Percentiles rank a stretch among this genome's conserved stretches.
Evolutionary conservation across 2,888 invertebrate genomes (phyloP).

Genomic region (Spialia ferax): DNA sequence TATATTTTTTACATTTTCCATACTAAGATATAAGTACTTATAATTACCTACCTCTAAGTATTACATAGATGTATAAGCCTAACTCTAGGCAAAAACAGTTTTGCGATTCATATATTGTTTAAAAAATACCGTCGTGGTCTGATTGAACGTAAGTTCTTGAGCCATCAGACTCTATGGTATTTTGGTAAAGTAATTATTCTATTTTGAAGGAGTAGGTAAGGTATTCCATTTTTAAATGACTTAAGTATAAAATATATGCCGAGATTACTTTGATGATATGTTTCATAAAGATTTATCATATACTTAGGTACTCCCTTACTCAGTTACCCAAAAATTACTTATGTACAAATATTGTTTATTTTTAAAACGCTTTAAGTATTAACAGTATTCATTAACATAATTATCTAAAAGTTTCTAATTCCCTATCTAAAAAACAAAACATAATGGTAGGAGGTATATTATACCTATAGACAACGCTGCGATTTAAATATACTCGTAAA

Average conservation of each 20-base stretch:
- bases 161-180: slow-evolving; percentile 80
- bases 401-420: background rate
- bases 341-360: background rate
- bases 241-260: too few relatives aligned
- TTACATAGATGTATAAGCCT: background rate
- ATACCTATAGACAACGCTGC: too few relatives aligned
- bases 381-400: too few relatives aligned
- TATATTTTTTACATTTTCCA: background rate
- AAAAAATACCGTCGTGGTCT: slow-evolving; percentile 74
- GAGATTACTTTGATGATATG: slow-evolving; percentile 44
- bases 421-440: background rate
- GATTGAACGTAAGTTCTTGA: slow-evolving; percentile 82
- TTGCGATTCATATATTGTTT: slow-evolving; percentile 40
- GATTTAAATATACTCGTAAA: too few relatives aligned
- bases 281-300: slow-evolving; percentile 56
- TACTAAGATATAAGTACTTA: background rate
- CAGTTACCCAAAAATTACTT: background rate
- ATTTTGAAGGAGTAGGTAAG: too few relatives aligned
- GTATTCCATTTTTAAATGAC: too few relatives aligned
- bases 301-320: too few relatives aligned
- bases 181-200: too few relatives aligned
- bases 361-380: too few relatives aligned
- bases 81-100: background rate
- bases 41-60: background rate
- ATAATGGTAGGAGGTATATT: too few relatives aligned